phyloP scores from a whole-genome alignment of 1,140 invertebrate genomes.

The Gonioctena quinquepunctata region DNA sequence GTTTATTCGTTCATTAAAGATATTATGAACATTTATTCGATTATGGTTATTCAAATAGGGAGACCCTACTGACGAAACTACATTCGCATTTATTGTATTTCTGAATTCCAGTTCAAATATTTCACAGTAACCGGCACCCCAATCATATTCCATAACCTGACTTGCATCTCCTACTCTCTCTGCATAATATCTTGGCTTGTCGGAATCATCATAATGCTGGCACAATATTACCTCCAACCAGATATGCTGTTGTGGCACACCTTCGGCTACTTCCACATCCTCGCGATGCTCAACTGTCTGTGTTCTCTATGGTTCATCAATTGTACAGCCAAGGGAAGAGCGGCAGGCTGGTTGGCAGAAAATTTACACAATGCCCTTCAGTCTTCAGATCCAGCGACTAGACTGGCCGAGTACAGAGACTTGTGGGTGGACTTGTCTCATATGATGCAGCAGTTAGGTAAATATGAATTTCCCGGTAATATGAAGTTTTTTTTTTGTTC shows the following conservation, averaged over 20 bases:
- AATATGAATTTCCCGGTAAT: too few relatives aligned
- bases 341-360: slow-evolving; percentile 63
- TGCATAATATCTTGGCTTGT: slow-evolving; percentile 67
- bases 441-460: slow-evolving; percentile 72
- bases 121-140: slow-evolving; percentile 65
- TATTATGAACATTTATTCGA: too few relatives aligned
- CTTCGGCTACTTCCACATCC: slow-evolving; percentile 69
- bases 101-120: slow-evolving; percentile 65
- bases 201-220: slow-evolving; percentile 65
- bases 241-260: slow-evolving; percentile 71
- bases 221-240: slow-evolving; percentile 68
- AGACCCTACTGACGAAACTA: too few relatives aligned
- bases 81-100: too few relatives aligned
- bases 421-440: slow-evolving; percentile 71
- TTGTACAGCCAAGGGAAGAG: slow-evolving; percentile 66
- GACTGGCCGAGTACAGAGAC: slow-evolving; percentile 66
- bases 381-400: slow-evolving; percentile 62
- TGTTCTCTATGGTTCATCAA: slow-evolving; percentile 70
- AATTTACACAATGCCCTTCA: slow-evolving; percentile 64
- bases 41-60: too few relatives aligned
- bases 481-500: too few relatives aligned
- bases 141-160: slow-evolving; percentile 66
- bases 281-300: slow-evolving; percentile 71
- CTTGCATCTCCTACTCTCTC: slow-evolving; percentile 62
- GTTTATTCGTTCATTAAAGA: too few relatives aligned